Evolutionary conservation across 2,797 vertebrate genomes (phyloP).

Genomic region (Pogoniulus pusillus): DNA sequence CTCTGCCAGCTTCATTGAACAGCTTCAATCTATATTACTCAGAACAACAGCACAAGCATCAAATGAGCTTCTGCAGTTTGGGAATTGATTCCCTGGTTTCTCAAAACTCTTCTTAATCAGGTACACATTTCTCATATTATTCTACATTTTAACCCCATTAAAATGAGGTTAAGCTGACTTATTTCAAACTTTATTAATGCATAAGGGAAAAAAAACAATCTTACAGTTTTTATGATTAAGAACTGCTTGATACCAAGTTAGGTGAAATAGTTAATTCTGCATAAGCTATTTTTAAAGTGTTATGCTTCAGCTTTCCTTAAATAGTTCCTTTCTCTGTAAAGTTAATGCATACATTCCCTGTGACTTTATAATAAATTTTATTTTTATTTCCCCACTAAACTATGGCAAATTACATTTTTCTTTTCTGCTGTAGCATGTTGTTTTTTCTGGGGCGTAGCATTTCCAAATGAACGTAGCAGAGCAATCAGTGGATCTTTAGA

Average conservation of each 20-base stretch:
- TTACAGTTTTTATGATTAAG: constrained; percentile 49
- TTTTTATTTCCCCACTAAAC: neutral
- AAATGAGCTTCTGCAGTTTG: constrained; percentile 21
- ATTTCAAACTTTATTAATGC: constrained; percentile 20
- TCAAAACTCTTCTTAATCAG: constrained; percentile 23
- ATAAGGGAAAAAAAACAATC: neutral
- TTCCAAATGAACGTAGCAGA: constrained; percentile 25
- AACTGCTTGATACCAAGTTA: constrained; percentile 42
- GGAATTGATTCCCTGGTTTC: constrained; percentile 17
- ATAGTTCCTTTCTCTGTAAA: neutral
- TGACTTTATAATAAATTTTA: neutral
- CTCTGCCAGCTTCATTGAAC: neutral
- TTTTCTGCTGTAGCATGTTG: neutral
- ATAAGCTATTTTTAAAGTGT: constrained; percentile 18
- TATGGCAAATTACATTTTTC: neutral
- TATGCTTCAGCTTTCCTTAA: constrained; percentile 22
- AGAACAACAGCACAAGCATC: neutral
- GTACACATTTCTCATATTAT: constrained; percentile 11
- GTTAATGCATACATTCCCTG: neutral
- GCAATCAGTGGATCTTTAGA: constrained; percentile 41
- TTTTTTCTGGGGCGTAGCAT: neutral
- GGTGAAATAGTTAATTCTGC: constrained; percentile 34
- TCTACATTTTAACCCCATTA: neutral
- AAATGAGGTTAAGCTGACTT: constrained; percentile 29
- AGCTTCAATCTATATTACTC: constrained; percentile 8